A percentile compares a stretch with the other conserved stretches of the same genome.
These are phyloP conservation scores for Epicauta chinensis DNA, from an alignment of 1,140 invertebrate species.

Conservation along the genomic window DNA sequence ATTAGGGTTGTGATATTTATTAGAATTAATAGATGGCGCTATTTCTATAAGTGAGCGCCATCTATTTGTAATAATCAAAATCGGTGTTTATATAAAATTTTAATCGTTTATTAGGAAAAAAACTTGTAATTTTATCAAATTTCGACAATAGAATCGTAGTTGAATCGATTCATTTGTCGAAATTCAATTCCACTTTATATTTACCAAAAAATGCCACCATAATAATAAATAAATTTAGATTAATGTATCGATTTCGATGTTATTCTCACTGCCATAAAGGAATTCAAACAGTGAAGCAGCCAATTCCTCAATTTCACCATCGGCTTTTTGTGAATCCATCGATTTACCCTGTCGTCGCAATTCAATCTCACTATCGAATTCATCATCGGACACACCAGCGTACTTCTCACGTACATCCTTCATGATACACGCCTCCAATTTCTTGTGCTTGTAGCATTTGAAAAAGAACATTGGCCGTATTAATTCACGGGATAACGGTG, in stretches of 20 bases:
- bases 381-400: slow-evolving; percentile 45
- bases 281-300: slow-evolving; percentile 52
- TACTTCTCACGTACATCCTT: slow-evolving; percentile 59
- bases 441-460: slow-evolving; percentile 64
- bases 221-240: slow-evolving; percentile 10
- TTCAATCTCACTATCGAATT: slow-evolving; percentile 49
- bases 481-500: slow-evolving; percentile 53
- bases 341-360: slow-evolving; percentile 43
- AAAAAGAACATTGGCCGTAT: slow-evolving; percentile 62
- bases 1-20: not conserved
- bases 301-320: slow-evolving; percentile 48
- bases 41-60: too few species aligned
- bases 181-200: too few species aligned
- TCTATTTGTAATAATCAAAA: too few species aligned
- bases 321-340: slow-evolving; percentile 27
- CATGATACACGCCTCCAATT: slow-evolving; percentile 61
- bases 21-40: too few species aligned
- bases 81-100: too few species aligned
- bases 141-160: too few species aligned
- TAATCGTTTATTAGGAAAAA: too few species aligned
- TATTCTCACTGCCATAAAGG: slow-evolving; percentile 46
- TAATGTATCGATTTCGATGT: slow-evolving; percentile 45
- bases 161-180: too few species aligned
- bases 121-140: too few species aligned
- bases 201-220: not conserved